phyloP scores from a whole-genome alignment of 2,888 invertebrate genomes.

The Pharmacophagus antenor region DNA sequence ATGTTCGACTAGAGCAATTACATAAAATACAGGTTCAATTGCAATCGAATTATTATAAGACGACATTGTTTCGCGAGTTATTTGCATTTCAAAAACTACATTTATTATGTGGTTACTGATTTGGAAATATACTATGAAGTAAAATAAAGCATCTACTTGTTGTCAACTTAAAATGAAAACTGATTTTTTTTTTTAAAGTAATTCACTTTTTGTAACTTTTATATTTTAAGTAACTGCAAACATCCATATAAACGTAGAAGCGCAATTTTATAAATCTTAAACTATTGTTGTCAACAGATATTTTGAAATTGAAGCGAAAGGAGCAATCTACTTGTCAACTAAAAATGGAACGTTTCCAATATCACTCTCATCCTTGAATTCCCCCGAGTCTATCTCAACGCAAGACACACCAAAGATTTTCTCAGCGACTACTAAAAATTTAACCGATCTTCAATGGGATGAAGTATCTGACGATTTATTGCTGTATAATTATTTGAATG shows the following conservation, averaged over 20 bases:
- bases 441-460: conserved; percentile 55
- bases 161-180: no score
- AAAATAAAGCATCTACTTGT: no score
- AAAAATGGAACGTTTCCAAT: conserved; percentile 78
- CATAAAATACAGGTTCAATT: conserved; percentile 7
- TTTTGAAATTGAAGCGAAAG: conserved; percentile 62
- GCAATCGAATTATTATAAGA: conserved; percentile 2
- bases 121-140: no score
- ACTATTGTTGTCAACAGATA: conserved; percentile 49
- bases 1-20: conserved; percentile 24
- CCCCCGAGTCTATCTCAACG: conserved; percentile 55
- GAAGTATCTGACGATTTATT: conserved; percentile 55
- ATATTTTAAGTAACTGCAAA: neutral
- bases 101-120: neutral
- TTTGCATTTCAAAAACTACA: conserved; percentile 14
- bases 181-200: neutral
- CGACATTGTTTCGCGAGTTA: conserved; percentile 17
- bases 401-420: conserved; percentile 62
- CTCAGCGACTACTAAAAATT: conserved; percentile 61
- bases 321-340: conserved; percentile 76
- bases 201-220: no score
- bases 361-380: conserved; percentile 65
- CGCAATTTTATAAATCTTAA: conserved; percentile 1
- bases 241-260: neutral
- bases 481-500: conserved; percentile 62